Evolutionary conservation across 2,888 invertebrate genomes (phyloP).

Genomic region (Orthonevra nobilis): DNA sequence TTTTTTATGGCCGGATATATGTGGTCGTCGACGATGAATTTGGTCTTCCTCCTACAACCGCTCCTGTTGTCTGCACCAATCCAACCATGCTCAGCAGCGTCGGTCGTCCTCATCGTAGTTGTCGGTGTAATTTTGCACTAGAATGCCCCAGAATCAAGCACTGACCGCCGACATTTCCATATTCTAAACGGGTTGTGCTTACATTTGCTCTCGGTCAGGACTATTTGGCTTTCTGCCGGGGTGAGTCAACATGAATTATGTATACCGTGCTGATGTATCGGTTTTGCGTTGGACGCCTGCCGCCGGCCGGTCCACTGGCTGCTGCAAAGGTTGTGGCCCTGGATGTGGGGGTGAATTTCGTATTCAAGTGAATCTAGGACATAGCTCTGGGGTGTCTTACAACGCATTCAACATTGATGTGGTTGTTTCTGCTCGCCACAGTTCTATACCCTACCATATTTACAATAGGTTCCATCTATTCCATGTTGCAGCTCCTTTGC

Average conservation of each 20-base stretch:
- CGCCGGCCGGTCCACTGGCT: not conserved
- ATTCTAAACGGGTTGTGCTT: slow-evolving; percentile 62
- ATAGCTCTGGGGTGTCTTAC: slow-evolving; percentile 30
- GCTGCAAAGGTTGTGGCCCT: slow-evolving; percentile 22
- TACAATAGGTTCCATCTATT: not conserved
- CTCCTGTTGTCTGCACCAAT: slow-evolving; percentile 24
- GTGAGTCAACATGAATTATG: slow-evolving; percentile 59
- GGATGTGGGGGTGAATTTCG: slow-evolving; percentile 7
- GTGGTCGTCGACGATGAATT: slow-evolving; percentile 3
- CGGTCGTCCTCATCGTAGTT: not conserved
- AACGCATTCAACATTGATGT: slow-evolving; percentile 23
- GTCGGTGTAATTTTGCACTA: slow-evolving; percentile 53
- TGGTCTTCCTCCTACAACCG: not conserved
- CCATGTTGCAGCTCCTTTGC: not conserved
- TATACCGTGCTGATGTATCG: slow-evolving; percentile 57
- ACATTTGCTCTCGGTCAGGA: slow-evolving; percentile 59
- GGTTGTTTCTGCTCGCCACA: slow-evolving; percentile 24
- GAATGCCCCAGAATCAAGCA: slow-evolving; percentile 39
- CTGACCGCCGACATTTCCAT: slow-evolving; percentile 65
- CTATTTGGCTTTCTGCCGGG: slow-evolving; percentile 47
- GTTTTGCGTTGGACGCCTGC: not conserved
- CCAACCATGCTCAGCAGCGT: slow-evolving; percentile 50
- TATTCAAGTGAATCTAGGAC: slow-evolving; percentile 50
- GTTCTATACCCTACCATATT: not conserved
- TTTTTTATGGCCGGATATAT: slow-evolving; percentile 30